Evolutionary conservation across 2,797 vertebrate species (phyloP).

Genomic region (Rhinoraja longicauda): DNA sequence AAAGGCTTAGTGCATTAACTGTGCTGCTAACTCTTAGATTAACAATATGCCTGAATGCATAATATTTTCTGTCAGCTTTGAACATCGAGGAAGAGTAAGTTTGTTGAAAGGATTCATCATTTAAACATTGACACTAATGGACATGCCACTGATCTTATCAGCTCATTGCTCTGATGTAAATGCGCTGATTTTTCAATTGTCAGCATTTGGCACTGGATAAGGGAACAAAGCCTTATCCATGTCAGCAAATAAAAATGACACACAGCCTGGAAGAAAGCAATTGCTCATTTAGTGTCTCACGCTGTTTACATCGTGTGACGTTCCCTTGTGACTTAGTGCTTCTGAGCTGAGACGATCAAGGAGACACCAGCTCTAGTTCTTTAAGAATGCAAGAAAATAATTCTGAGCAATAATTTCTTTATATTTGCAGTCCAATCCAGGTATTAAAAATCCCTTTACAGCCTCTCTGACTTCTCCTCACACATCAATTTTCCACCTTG

Average conservation of each 20-base stretch:
- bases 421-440: too few relatives aligned
- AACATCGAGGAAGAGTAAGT: constrained; percentile 25
- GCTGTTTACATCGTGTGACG: neutral
- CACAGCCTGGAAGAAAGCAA: neutral
- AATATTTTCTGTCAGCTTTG: neutral
- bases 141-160: constrained; percentile 30
- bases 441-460: too few relatives aligned
- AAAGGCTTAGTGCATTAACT: neutral
- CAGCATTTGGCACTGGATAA: neutral
- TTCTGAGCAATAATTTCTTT: too few relatives aligned
- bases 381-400: too few relatives aligned
- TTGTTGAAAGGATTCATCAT: constrained; percentile 52
- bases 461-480: too few relatives aligned
- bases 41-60: neutral
- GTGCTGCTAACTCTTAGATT: neutral
- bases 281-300: neutral
- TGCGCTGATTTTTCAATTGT: neutral
- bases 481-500: too few relatives aligned
- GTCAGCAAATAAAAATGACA: constrained; percentile 8
- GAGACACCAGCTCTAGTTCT: neutral
- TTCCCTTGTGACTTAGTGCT: too few relatives aligned
- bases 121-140: constrained; percentile 61
- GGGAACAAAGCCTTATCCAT: neutral
- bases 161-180: neutral
- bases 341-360: neutral